Percentiles rank a stretch among this genome's conserved stretches.
phyloP scores from a whole-genome alignment of 2,797 vertebrate genomes.

The Peromyscus nudipes region DNA sequence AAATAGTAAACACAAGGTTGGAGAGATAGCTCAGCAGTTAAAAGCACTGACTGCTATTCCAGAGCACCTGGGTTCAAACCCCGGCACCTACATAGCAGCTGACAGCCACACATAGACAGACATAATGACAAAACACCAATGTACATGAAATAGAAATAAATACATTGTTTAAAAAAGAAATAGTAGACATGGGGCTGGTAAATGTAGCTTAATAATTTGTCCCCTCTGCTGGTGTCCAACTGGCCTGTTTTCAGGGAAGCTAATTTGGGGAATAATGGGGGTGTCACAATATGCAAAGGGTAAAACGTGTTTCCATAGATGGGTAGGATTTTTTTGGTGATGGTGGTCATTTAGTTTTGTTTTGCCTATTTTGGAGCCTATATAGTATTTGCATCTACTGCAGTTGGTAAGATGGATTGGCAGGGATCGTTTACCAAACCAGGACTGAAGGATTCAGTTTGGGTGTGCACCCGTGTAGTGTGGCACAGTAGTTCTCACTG shows the following conservation, averaged over 20 bases:
- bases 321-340: not conserved
- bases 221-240: not conserved
- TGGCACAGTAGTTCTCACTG: not conserved
- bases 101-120: not conserved
- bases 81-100: not conserved
- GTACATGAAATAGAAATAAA: not conserved
- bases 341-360: not conserved
- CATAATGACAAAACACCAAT: not conserved
- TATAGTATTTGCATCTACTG: conserved; percentile 2
- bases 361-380: conserved; percentile 30
- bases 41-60: not conserved
- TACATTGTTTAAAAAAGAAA: not conserved
- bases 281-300: not conserved
- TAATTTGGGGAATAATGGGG: conserved; percentile 31
- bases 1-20: not conserved
- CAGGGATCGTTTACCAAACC: conserved; percentile 4
- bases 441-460: not conserved
- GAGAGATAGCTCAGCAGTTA: not conserved
- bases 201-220: not conserved
- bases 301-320: not conserved
- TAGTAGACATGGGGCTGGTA: not conserved
- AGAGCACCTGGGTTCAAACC: not conserved
- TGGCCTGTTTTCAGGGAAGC: conserved; percentile 5
- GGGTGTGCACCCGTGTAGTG: not conserved
- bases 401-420: not conserved